Conservation (phyloP, 2,113 vertebrate species). For the Phalacrocorax aristotelis region DNA sequence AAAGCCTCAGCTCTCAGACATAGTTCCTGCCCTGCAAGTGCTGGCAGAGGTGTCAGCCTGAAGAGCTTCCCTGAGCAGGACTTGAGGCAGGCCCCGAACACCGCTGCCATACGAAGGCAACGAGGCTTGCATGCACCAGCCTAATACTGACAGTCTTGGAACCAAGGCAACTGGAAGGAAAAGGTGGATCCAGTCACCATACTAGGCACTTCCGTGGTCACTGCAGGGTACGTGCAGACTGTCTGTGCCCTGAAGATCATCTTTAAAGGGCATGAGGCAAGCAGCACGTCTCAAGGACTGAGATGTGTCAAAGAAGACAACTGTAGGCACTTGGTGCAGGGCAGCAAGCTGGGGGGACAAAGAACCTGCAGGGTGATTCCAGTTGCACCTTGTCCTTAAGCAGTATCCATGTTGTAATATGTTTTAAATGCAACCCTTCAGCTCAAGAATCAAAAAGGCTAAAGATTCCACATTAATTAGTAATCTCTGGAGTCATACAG, state of each 20-base stretch:
- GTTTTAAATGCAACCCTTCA: not conserved
- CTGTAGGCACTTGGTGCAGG: not conserved
- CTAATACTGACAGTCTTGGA: not conserved
- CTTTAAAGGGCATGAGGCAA: not conserved
- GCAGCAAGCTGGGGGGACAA: not conserved
- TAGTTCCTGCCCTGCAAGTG: not conserved
- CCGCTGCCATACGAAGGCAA: not conserved
- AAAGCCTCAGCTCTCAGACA: not conserved
- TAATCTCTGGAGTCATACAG: not conserved
- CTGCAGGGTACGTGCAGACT: not conserved
- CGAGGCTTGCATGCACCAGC: rapidly evolving
- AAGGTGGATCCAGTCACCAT: not conserved
- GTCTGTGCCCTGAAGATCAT: not conserved
- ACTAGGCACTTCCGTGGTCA: not conserved
- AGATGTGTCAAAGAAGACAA: not conserved
- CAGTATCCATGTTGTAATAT: not conserved
- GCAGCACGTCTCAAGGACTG: not conserved
- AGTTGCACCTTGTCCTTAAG: not conserved
- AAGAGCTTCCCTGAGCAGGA: not conserved
- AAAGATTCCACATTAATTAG: not conserved
- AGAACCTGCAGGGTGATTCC: not conserved
- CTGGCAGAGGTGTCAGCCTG: not conserved
- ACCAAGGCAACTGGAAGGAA: not conserved
- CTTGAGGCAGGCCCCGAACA: not conserved
- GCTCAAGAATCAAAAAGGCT: not conserved